phyloP scores from a whole-genome alignment of 2,113 vertebrate species.

The Sebastes schlegelii region DNA sequence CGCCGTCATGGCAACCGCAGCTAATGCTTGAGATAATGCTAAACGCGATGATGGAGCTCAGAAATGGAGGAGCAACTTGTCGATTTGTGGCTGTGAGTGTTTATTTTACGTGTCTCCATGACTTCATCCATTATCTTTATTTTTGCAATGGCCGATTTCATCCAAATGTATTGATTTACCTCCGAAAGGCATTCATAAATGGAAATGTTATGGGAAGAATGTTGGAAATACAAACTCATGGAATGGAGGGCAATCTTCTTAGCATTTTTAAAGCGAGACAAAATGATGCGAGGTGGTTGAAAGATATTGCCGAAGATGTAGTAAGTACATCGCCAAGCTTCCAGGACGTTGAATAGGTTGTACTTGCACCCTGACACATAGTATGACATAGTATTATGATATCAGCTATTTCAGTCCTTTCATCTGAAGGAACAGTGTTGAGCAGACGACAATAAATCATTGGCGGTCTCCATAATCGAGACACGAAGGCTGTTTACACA shows the following conservation, averaged over 20 bases:
- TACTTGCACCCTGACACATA: background rate
- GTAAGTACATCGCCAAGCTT: background rate
- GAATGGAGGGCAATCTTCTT: background rate
- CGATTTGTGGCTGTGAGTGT: too few species aligned
- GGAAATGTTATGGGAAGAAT: background rate
- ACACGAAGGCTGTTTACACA: slow-evolving; percentile 12
- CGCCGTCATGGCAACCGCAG: too few species aligned
- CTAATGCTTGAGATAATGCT: too few species aligned
- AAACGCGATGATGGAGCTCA: too few species aligned
- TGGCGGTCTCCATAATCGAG: slow-evolving; percentile 2
- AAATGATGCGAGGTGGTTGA: background rate
- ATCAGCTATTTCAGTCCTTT: background rate
- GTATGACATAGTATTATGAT: background rate
- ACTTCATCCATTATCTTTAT: too few species aligned
- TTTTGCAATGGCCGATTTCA: background rate
- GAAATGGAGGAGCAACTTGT: too few species aligned
- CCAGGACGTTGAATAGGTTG: background rate
- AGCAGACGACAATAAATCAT: background rate
- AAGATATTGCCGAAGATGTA: background rate
- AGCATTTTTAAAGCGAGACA: background rate
- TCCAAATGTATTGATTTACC: background rate
- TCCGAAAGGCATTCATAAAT: background rate
- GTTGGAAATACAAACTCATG: background rate
- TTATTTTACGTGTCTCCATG: too few species aligned
- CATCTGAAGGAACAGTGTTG: slow-evolving; percentile 7